Conservation (phyloP, 37 sponge, comb jelly and placozoan genomes). For the Aplysina aerophoba region DNA sequence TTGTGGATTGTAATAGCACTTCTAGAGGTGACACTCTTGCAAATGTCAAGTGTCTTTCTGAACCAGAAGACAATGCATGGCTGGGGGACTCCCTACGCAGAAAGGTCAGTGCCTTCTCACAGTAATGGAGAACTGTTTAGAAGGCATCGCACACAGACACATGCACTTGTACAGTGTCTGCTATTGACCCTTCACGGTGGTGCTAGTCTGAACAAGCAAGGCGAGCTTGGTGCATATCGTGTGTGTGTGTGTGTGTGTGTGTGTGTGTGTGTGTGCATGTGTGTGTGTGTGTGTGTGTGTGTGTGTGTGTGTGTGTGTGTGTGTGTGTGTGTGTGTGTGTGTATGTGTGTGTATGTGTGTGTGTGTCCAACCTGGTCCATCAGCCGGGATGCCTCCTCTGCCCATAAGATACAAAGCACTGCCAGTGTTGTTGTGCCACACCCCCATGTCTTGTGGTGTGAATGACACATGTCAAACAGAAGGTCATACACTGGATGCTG, state of each 20-base stretch:
- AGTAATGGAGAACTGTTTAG: background rate
- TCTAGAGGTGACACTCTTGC: too few species aligned
- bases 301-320: conserved; percentile 29
- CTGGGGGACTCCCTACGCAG: background rate
- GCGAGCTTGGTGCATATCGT: background rate
- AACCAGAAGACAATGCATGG: background rate
- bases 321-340: conserved; percentile 20
- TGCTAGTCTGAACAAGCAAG: background rate
- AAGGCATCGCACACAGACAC: background rate
- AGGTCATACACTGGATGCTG: conserved; percentile 1
- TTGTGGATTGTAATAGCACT: too few species aligned
- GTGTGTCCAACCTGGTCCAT: background rate
- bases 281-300: conserved; percentile 38
- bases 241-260: conserved; percentile 45
- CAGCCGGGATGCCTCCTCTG: background rate
- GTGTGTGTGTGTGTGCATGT: conserved; percentile 11
- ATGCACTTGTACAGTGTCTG: too few species aligned
- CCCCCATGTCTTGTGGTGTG: background rate
- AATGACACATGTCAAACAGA: background rate
- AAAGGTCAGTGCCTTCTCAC: background rate
- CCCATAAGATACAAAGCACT: background rate
- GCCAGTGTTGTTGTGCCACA: conserved; percentile 21
- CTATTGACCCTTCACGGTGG: background rate
- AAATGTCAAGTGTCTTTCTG: too few species aligned
- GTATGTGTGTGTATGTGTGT: conserved; percentile 1